A percentile compares a stretch with the other conserved stretches of the same genome.
Conservation (phyloP, 2,113 vertebrate genomes). For the Thamnophis sirtalis region DNA sequence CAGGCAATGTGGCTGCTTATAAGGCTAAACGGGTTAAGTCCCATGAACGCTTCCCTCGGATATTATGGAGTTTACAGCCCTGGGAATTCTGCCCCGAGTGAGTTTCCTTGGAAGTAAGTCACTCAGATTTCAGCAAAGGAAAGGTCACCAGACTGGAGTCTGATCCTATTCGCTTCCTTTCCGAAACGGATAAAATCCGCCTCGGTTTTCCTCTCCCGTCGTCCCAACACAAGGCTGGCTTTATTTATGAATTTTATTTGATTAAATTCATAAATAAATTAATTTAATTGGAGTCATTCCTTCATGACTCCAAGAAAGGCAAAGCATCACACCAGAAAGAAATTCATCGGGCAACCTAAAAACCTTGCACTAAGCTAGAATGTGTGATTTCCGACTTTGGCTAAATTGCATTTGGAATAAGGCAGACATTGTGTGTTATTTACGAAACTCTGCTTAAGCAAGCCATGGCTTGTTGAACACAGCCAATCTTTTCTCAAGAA, state of each 20-base stretch:
- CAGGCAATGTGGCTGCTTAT: background rate
- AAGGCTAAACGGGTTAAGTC: background rate
- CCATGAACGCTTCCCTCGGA: rapidly evolving
- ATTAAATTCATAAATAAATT: background rate
- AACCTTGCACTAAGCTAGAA: background rate
- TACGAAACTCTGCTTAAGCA: background rate
- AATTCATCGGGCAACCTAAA: background rate
- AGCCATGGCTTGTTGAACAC: background rate
- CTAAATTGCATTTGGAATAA: background rate
- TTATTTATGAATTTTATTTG: background rate
- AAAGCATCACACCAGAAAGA: background rate
- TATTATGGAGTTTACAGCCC: background rate
- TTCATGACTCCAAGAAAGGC: background rate
- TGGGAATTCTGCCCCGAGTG: background rate
- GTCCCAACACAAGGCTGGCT: background rate
- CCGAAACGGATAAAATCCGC: background rate
- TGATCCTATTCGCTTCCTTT: background rate
- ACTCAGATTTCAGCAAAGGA: background rate
- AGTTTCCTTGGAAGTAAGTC: background rate
- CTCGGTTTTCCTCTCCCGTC: background rate
- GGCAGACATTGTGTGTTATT: background rate
- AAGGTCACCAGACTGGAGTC: too few species aligned
- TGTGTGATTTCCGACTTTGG: background rate
- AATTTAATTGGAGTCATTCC: background rate
- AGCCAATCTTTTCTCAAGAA: background rate